A percentile compares a stretch with the other conserved stretches of the same genome.
phyloP scores from a whole-genome alignment of 2,797 vertebrate genomes.

The Anisognathus igniventris region DNA sequence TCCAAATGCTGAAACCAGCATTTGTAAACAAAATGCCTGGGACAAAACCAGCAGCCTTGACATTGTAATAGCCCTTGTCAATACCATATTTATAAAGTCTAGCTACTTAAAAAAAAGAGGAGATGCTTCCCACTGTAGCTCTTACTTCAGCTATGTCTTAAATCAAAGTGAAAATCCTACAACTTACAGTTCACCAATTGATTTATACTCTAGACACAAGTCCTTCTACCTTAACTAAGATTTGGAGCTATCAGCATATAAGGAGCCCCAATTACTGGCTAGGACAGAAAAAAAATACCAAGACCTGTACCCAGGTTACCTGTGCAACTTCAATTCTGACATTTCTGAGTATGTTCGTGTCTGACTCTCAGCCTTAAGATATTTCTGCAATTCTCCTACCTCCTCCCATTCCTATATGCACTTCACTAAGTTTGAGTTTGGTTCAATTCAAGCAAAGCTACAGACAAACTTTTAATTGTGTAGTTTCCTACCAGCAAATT shows the following conservation, averaged over 20 bases:
- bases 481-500: neutral
- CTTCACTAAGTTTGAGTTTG: neutral
- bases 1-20: neutral
- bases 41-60: neutral
- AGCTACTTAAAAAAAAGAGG: neutral
- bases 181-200: neutral
- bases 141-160: neutral
- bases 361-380: neutral
- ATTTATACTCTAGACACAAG: neutral
- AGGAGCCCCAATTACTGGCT: neutral
- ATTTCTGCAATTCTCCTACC: neutral
- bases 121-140: neutral
- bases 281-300: neutral
- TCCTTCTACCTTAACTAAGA: neutral
- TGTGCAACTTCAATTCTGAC: neutral
- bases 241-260: neutral
- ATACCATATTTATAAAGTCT: neutral
- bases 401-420: accelerated
- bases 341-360: neutral
- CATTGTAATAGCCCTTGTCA: neutral
- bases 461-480: neutral
- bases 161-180: neutral
- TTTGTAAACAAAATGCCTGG: neutral
- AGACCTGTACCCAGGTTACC: neutral
- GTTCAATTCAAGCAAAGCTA: neutral